Evolutionary conservation across 2,797 vertebrate genomes (phyloP), one percentile per base, ranked within the genome.

Genomic region (Petrocephalus sullivani): DNA sequence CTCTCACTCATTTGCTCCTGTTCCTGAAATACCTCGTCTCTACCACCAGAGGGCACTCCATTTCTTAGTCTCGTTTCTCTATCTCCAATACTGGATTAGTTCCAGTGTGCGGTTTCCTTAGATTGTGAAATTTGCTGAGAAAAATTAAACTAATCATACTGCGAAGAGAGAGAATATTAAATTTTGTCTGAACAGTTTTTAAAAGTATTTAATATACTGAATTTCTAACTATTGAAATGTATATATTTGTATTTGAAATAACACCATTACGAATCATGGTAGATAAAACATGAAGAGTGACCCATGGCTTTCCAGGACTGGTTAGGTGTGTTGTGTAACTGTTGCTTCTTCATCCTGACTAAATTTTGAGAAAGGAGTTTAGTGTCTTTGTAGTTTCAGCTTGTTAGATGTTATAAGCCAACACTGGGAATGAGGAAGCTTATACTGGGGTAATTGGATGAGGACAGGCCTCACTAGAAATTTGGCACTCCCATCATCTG

Each of bases 41-140:
- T 10, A 33, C 37, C 88, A 78, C 88, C 46, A 60, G 88, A 71
- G 64, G 84, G 67, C 67, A 54, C 64, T 53, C 2, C 61, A 84
- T 54, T 37, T 82, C 23, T 46, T 54, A 86, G 3, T 28, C n/a
- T 75, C 49, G 21, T n/a, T 67, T 16, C 21, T 21, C 19, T 6
- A 14, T 61, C 19, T 86, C 56, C 21, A 33, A 60, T 8, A 6
- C 28, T 6, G 16, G 9, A 23, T 14, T 10, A 54, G 23, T 23
- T 28, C 23, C 49, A 51, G n/a, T 84, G 46, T 21, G 5, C 19
- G 51, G n/a, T 51, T 84, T 84, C 51, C n/a, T 54, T 51, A 51
- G 81, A 54, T 12, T 85, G 21, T 85, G 21, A 33, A 81, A 56
- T 28, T 23, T 54, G 23, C 2, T 57, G 21, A 28, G 4, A 53